These are phyloP conservation scores for Acanthopleura granulata DNA, from an alignment of 2,888 invertebrate species.

Conservation along the genomic window DNA sequence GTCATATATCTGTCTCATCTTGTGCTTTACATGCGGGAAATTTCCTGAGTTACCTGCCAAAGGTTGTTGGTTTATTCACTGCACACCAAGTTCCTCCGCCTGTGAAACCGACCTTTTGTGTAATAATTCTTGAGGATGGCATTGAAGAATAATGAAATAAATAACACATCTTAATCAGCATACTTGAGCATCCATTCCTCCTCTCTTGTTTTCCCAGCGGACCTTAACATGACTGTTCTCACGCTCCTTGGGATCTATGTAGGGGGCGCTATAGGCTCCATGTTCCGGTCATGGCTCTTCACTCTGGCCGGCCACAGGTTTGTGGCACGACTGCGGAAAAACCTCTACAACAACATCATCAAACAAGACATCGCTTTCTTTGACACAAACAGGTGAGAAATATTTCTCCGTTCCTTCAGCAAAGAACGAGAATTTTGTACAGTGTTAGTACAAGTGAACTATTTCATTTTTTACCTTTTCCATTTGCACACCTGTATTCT, in stretches of 20 bases:
- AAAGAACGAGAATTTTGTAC: no score
- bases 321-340: slow-evolving; percentile 61
- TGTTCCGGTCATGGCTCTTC: slow-evolving; percentile 61
- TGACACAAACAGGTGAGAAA: slow-evolving; percentile 60
- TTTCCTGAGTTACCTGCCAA: no score
- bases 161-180: no score
- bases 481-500: neutral
- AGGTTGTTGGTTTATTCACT: no score
- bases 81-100: no score
- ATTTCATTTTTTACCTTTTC: neutral
- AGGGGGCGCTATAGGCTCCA: slow-evolving; percentile 52
- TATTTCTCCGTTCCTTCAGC: no score
- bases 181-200: no score
- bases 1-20: no score
- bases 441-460: neutral
- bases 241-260: slow-evolving; percentile 59
- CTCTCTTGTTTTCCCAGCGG: slow-evolving; percentile 36
- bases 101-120: no score
- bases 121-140: no score
- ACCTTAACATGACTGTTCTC: slow-evolving; percentile 58
- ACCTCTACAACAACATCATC: slow-evolving; percentile 56
- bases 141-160: no score
- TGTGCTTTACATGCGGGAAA: no score
- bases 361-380: slow-evolving; percentile 67
- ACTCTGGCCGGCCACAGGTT: slow-evolving; percentile 65